Base-by-base conservation (phyloP, 2,797 vertebrate species). In the Xenops minutus region DNA sequence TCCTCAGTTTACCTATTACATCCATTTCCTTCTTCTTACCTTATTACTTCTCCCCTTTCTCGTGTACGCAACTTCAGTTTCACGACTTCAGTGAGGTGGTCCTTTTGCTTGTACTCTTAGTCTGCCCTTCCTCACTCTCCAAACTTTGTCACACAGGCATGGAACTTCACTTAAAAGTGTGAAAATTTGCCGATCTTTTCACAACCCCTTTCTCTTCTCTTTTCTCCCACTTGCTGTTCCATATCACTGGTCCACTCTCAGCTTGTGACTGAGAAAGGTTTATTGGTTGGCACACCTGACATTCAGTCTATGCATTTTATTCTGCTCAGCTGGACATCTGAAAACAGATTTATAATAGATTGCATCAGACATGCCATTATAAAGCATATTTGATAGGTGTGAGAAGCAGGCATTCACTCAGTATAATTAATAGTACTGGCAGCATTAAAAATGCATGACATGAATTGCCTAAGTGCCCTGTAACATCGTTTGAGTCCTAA, bases 381-480 rank as follows among this genome's bases (percentile, higher is more conserved):
- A 41, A 78, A 73, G 46, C n/a, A 36, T 69, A 91, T 90, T 76
- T n/a, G 29, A 77, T 94, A 88, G 39, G 32, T 94, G 62, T 86
- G 69, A 84, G 88, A 88, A 90, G 39, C 62, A 29, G 52, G 29
- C 11, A 0, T 81, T 90, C 41, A 39, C 29, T 89, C 23, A 30
- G 13, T 62, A 22, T 49, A 89, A 85, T 86, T 66, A 86, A 56
- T 48, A 79, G 80, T 76, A 37, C 67, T 69, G 71, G 14, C 17
- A 34, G 39, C 66, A 85, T 95, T 93, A 93, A 90, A 95, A 95
- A 84, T 92, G 18, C 58, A 86, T 89, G 51, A 29, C 39, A 30
- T 93, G 58, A 72, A 77, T 41, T 51, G 44, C 64, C 20, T 52
- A 41, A 95, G 63, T 90, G 66, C n/a, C 77, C 69, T 76, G 56